phyloP scores from a whole-genome alignment of 2,888 invertebrate species.

The Smittia aterrima region DNA sequence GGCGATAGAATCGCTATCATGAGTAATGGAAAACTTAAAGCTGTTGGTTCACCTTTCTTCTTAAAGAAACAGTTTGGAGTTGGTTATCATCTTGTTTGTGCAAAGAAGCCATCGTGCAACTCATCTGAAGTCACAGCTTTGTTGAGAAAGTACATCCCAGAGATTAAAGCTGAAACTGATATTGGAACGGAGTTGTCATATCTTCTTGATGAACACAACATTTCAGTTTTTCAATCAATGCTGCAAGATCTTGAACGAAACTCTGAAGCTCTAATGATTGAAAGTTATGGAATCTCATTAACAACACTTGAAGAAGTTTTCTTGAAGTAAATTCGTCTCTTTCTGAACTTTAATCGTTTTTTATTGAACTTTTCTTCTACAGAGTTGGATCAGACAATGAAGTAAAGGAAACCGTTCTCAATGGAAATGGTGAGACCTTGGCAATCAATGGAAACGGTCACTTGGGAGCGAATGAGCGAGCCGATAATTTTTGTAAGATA shows the following conservation, averaged over 20 bases:
- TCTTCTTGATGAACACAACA: constrained; percentile 61
- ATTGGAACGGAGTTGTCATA: constrained; percentile 71
- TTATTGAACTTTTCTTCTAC: background rate
- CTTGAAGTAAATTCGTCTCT: constrained; percentile 55
- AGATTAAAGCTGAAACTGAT: constrained; percentile 62
- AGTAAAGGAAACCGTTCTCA: background rate
- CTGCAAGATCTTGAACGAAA: constrained; percentile 64
- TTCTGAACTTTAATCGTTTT: background rate
- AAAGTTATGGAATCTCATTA: constrained; percentile 75
- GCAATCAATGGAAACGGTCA: background rate
- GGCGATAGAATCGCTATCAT: constrained; percentile 76
- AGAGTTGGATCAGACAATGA: constrained; percentile 33
- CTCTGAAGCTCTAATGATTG: constrained; percentile 59
- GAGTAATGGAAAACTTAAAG: constrained; percentile 70
- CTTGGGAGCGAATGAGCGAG: background rate
- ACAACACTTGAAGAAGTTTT: constrained; percentile 87
- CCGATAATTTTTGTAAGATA: background rate
- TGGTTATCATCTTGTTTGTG: constrained; percentile 64
- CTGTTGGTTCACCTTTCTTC: constrained; percentile 71
- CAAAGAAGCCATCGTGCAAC: constrained; percentile 53
- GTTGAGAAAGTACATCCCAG: constrained; percentile 61
- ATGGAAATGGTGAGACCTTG: background rate
- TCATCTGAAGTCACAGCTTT: constrained; percentile 56
- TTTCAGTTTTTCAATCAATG: constrained; percentile 63
- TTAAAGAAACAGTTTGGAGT: constrained; percentile 75